Conservation (phyloP, 2,888 invertebrate species). For the Chrysomela aeneicollis region DNA sequence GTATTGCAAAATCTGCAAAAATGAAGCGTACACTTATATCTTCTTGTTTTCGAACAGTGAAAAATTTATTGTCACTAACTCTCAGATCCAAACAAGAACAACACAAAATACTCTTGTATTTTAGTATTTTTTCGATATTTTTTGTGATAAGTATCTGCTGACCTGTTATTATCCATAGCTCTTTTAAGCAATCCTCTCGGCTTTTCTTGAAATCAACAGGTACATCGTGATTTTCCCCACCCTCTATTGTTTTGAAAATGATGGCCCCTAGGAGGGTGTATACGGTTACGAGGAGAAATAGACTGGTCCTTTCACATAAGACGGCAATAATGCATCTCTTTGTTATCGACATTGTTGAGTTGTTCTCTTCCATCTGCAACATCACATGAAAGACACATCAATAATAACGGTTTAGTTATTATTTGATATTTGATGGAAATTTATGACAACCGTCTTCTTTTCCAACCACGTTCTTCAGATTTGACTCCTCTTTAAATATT, state of each 20-base stretch:
- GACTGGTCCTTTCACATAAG: slow-evolving; percentile 56
- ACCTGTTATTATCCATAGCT: slow-evolving; percentile 85
- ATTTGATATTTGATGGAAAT: too few relatives aligned
- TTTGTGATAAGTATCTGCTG: slow-evolving; percentile 51
- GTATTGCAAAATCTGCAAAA: too few relatives aligned
- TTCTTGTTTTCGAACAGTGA: too few relatives aligned
- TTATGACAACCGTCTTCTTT: too few relatives aligned
- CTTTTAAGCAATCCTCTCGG: slow-evolving; percentile 68
- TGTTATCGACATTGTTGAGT: slow-evolving; percentile 32
- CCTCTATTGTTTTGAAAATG: slow-evolving; percentile 57
- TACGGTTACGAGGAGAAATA: slow-evolving; percentile 56
- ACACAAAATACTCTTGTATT: too few relatives aligned
- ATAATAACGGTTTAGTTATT: too few relatives aligned
- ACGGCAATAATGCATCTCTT: slow-evolving; percentile 54
- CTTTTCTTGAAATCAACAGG: slow-evolving; percentile 56
- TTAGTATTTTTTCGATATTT: too few relatives aligned
- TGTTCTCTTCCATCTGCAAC: slow-evolving; percentile 54
- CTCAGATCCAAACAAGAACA: too few relatives aligned
- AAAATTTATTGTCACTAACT: too few relatives aligned
- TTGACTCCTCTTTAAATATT: too few relatives aligned
- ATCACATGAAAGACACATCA: slow-evolving; percentile 11
- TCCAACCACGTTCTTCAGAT: too few relatives aligned
- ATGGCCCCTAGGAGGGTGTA: slow-evolving; percentile 59
- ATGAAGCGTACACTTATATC: too few relatives aligned
- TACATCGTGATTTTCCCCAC: slow-evolving; percentile 49